A percentile compares a stretch with the other conserved stretches of the same genome.
Evolutionary conservation across 1,140 invertebrate genomes (phyloP).

Genomic region (Lordiphosa stackelbergi): DNA sequence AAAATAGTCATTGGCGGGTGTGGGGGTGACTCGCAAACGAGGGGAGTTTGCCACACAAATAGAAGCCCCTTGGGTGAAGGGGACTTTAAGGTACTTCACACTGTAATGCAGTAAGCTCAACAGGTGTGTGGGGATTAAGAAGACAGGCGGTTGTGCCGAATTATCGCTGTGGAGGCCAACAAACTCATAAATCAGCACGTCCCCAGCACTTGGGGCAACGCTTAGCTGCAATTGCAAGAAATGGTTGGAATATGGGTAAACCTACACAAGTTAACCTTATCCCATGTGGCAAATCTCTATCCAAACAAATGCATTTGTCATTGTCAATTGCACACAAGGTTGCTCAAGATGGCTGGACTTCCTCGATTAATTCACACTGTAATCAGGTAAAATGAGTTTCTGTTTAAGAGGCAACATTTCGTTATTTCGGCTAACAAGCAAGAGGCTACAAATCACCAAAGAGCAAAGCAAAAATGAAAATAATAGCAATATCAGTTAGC

Average conservation of each 20-base stretch:
- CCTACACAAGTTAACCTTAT: too few species aligned
- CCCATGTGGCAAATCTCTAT: constrained; percentile 7
- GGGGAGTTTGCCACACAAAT: neutral
- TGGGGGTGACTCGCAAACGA: neutral
- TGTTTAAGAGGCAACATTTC: too few species aligned
- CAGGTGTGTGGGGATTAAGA: constrained; percentile 29
- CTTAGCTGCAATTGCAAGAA: neutral
- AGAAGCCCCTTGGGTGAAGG: neutral
- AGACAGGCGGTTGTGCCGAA: neutral
- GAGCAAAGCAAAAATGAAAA: too few species aligned
- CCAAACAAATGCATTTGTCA: constrained; percentile 24
- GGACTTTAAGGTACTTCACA: neutral
- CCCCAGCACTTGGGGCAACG: constrained; percentile 2
- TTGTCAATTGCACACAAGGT: constrained; percentile 19
- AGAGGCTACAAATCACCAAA: too few species aligned
- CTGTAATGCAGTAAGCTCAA: constrained; percentile 19
- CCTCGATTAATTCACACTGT: too few species aligned
- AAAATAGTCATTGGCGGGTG: neutral
- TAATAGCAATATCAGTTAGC: too few species aligned
- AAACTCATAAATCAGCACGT: constrained; percentile 19
- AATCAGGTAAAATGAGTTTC: neutral
- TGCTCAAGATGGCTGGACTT: neutral
- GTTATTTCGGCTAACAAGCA: too few species aligned
- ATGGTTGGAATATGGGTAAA: neutral
- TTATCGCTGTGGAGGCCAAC: neutral